These are phyloP conservation scores for Thymelicus lineola DNA, from an alignment of 2,888 invertebrate genomes.

Conservation along the genomic window DNA sequence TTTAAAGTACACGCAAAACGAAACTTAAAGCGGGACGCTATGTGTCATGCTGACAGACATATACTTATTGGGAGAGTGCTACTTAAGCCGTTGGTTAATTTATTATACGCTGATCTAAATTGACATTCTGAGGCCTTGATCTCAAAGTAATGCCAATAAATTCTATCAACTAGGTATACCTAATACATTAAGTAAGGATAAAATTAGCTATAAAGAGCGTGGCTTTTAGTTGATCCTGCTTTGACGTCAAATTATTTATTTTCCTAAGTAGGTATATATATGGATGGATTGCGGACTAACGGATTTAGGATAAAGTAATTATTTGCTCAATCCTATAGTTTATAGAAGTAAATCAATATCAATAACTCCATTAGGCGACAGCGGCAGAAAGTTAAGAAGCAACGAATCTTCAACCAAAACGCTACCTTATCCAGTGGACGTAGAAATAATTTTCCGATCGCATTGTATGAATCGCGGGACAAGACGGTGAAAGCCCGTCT, in stretches of 20 bases:
- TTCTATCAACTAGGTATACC: neutral
- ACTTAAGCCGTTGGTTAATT: slow-evolving; percentile 55
- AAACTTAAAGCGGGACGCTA: slow-evolving; percentile 34
- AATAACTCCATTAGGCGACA: slow-evolving; percentile 66
- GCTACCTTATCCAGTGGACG: slow-evolving; percentile 57
- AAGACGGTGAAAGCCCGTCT: slow-evolving; percentile 78
- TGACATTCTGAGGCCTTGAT: slow-evolving; percentile 57
- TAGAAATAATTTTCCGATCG: slow-evolving; percentile 59
- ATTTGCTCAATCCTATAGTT: slow-evolving; percentile 54
- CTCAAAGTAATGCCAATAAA: slow-evolving; percentile 37
- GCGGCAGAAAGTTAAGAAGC: slow-evolving; percentile 67
- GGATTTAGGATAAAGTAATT: slow-evolving; percentile 46
- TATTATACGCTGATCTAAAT: slow-evolving; percentile 54
- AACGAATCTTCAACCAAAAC: slow-evolving; percentile 55
- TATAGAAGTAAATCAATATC: slow-evolving; percentile 70
- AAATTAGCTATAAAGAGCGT: neutral
- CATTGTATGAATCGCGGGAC: slow-evolving; percentile 55
- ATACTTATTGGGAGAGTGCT: slow-evolving; percentile 57
- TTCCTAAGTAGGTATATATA: neutral
- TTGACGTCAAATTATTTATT: neutral
- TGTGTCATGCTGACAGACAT: slow-evolving; percentile 44
- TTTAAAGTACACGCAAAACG: too few relatives aligned
- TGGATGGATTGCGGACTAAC: too few relatives aligned
- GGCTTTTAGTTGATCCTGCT: neutral
- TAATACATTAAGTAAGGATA: too few relatives aligned